Evolutionary conservation across 2,888 invertebrate species (phyloP).

Genomic region (Gibbula magus): DNA sequence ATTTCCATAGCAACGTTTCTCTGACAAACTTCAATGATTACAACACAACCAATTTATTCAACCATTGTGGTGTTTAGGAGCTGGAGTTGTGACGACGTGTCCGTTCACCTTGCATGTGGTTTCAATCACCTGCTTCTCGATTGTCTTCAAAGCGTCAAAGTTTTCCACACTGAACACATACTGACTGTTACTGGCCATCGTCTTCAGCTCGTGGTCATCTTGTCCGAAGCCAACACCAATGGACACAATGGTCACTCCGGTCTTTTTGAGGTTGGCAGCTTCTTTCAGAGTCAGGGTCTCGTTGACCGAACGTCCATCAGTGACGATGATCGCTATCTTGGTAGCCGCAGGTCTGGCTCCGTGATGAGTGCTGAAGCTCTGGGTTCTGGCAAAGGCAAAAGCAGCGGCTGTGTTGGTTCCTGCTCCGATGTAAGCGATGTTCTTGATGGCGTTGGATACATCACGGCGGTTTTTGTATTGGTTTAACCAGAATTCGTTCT

Average conservation of each 20-base stretch:
- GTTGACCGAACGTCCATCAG: constrained; percentile 49
- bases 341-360: constrained; percentile 43
- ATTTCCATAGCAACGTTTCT: too few species aligned
- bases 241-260: constrained; percentile 16
- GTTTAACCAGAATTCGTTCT: constrained; percentile 49
- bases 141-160: constrained; percentile 35
- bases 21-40: too few species aligned
- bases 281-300: constrained; percentile 40
- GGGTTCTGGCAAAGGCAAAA: constrained; percentile 40
- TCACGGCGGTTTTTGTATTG: constrained; percentile 38
- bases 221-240: constrained; percentile 30
- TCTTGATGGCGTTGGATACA: constrained; percentile 46
- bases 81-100: too few species aligned
- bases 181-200: constrained; percentile 45
- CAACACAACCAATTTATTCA: too few species aligned
- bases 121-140: not conserved
- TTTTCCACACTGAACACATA: constrained; percentile 50
- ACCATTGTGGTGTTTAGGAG: too few species aligned
- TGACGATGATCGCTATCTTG: constrained; percentile 59
- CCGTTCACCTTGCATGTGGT: not conserved
- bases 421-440: constrained; percentile 43
- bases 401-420: constrained; percentile 53
- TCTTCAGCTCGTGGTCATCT: constrained; percentile 41
- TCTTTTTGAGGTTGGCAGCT: constrained; percentile 35
- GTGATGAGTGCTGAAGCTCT: constrained; percentile 38